Conservation (phyloP, 2,113 vertebrate species). For the Apodemus speciosus region DNA sequence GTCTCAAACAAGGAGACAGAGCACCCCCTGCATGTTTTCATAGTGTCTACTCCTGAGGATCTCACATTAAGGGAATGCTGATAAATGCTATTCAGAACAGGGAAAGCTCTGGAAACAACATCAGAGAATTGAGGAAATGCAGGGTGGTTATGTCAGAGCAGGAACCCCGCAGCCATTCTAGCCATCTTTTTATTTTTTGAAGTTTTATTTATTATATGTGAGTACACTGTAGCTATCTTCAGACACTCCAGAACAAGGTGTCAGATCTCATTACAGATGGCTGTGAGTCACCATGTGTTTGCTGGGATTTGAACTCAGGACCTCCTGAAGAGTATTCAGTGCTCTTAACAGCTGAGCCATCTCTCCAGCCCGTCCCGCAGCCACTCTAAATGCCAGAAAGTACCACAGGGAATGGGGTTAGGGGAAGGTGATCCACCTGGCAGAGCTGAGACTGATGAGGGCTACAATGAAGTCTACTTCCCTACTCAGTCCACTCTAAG, state of each 20-base stretch:
- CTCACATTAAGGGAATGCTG: not conserved
- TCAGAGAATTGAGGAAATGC: slow-evolving; percentile 38
- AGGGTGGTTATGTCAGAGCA: slow-evolving; percentile 31
- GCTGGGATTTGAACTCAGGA: no score
- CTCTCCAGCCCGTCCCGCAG: no score
- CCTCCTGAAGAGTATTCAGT: no score
- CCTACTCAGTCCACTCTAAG: not conserved
- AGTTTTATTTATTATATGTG: no score
- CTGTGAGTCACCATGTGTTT: no score
- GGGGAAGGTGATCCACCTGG: not conserved
- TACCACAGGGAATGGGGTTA: slow-evolving; percentile 25
- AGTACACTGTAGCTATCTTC: no score
- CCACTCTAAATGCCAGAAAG: slow-evolving; percentile 52
- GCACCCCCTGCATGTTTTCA: not conserved
- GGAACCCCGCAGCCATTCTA: slow-evolving; percentile 43
- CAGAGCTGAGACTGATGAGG: slow-evolving; percentile 35
- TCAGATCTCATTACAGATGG: no score
- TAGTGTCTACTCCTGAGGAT: not conserved
- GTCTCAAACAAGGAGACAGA: not conserved
- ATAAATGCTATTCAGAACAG: slow-evolving; percentile 11
- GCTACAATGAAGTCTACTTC: slow-evolving; percentile 15
- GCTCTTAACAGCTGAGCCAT: no score
- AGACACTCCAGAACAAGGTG: no score
- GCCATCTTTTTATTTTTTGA: no score
- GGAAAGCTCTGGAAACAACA: slow-evolving; percentile 47